Conservation (phyloP, 2,797 vertebrate genomes). For the Pseudotriccus pelzelni region DNA sequence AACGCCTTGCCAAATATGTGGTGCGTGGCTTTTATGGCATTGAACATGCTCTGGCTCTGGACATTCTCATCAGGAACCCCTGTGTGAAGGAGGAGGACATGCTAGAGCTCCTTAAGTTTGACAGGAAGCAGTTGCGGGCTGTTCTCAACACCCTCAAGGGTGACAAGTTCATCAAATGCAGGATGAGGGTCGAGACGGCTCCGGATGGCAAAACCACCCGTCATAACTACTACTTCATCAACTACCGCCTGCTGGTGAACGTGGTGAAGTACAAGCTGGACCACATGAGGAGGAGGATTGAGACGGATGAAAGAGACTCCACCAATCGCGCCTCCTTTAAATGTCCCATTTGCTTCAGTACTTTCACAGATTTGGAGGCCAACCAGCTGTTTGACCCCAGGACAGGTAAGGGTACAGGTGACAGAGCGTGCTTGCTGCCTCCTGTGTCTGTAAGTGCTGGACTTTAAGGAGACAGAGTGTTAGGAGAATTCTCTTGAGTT, state of each 20-base stretch:
- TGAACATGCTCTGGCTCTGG: conserved; percentile 93
- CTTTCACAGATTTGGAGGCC: conserved; percentile 98
- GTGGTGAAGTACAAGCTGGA: conserved; percentile 99
- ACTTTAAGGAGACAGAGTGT: neutral
- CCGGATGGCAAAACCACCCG: conserved; percentile 94
- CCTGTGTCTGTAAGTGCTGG: neutral
- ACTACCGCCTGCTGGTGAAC: conserved; percentile 93
- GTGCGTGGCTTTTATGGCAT: conserved; percentile 96
- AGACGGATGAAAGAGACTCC: conserved; percentile 96
- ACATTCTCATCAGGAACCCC: conserved; percentile 94
- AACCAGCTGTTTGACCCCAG: conserved; percentile 95
- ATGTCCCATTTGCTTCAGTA: conserved; percentile 92
- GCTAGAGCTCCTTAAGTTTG: conserved; percentile 96
- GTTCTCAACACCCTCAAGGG: conserved; percentile 95
- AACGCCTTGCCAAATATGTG: conserved; percentile 96
- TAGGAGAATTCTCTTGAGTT: neutral
- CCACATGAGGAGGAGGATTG: conserved; percentile 97
- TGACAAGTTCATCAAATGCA: conserved; percentile 98
- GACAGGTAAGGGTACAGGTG: conserved; percentile 82
- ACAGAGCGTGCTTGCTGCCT: neutral
- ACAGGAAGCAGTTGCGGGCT: conserved; percentile 94
- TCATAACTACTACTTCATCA: conserved; percentile 99
- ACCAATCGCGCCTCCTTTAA: conserved; percentile 96
- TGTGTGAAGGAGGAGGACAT: conserved; percentile 99
- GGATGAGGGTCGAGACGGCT: conserved; percentile 96